These are phyloP conservation scores for Chironomus riparius DNA, from an alignment of 2,888 invertebrate genomes.

Conservation along the genomic window DNA sequence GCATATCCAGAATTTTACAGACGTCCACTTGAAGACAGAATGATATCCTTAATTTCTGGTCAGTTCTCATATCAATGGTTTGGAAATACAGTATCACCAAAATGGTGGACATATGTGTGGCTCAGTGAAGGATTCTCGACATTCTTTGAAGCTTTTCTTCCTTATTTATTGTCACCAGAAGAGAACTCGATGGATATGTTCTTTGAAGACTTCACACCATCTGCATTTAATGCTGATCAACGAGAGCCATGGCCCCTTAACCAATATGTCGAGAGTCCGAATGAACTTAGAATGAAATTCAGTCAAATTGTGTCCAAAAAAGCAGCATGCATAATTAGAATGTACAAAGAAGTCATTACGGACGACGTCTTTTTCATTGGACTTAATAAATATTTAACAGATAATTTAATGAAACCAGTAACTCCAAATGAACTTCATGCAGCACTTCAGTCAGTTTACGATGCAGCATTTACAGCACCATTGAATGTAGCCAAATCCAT, in stretches of 20 bases:
- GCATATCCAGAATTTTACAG: background rate
- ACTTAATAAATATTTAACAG: background rate
- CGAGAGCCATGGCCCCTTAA: background rate
- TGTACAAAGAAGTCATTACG: background rate
- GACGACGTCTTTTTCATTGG: background rate
- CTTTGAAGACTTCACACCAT: background rate
- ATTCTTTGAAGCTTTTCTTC: background rate
- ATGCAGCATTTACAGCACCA: background rate
- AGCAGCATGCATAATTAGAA: background rate
- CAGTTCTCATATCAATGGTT: background rate
- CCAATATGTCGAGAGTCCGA: background rate
- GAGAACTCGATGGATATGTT: background rate
- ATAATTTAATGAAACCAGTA: background rate
- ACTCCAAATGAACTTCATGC: background rate
- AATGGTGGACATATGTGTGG: background rate
- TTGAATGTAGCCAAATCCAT: background rate
- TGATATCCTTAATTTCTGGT: background rate
- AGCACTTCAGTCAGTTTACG: background rate
- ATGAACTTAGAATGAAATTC: background rate
- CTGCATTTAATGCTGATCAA: background rate
- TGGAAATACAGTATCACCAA: background rate
- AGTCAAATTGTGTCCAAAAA: background rate
- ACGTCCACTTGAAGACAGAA: background rate
- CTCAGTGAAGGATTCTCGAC: background rate
- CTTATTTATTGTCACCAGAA: background rate